Base-by-base conservation (phyloP, 2,888 invertebrate genomes). In the Acanthosepion pharaonis region DNA sequence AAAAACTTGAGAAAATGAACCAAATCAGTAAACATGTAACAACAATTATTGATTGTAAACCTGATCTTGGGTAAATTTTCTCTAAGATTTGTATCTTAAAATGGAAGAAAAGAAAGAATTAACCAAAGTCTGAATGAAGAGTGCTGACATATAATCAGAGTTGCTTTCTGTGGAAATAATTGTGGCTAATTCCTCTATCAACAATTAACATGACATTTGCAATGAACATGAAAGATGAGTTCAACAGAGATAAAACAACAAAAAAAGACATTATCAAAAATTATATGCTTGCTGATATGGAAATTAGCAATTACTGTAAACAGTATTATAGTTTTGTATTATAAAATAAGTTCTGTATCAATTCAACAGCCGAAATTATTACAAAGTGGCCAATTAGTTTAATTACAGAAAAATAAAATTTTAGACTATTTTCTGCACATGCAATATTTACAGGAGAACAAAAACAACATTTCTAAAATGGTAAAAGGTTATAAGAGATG, bases 401-500 rank as follows among this genome's bases (percentile, higher is more conserved):
- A 78, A 78, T 78, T 78, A 78, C 4, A n/a, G 15, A 78, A 78
- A 78, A n/a, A 78, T n/a, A n/a, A n/a, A 78, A 33, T 33, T 78
- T 78, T 6, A 91, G 91, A 23, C 25, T 91, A 94, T 94, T 94
- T 49, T 78, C 94, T 48, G 48, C 49, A 42, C n/a, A n/a, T 78
- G n/a, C n/a, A 28, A 33, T 78, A 28, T 78, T 15, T n/a, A 78
- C 15, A 23, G 78, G 42, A 42, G 42, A 42, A 55, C 15, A 18
- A 55, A 9, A 18, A 20, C 4, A 55, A 55, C 55, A 18, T 55
- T 55, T 55, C 15, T 55, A 55, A 55, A 55, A 55, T 55, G 23
- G 59, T 59, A 59, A 23, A 59, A 59, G 23, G 59, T 59, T 23
- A 6, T 23, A 5, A 59, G 23, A 59, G 59, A 59, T 23, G 6